These are phyloP conservation scores for Erpetoichthys calabaricus DNA, from an alignment of 2,797 vertebrate species.

Conservation along the genomic window DNA sequence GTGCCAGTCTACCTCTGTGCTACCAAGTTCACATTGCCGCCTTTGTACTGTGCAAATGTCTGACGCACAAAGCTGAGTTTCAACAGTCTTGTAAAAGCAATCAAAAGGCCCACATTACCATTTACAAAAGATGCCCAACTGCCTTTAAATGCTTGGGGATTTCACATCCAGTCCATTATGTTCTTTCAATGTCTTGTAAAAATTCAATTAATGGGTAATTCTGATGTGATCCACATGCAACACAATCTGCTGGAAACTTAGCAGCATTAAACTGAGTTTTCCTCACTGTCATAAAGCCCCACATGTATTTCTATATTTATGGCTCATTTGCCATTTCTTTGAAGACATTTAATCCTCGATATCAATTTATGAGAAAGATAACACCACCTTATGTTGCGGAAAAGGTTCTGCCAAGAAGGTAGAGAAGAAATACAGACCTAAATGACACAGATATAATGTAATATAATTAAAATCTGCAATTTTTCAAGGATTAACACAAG, in stretches of 20 bases:
- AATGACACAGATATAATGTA: too few relatives aligned
- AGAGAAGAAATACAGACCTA: too few relatives aligned
- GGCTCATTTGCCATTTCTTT: too few relatives aligned
- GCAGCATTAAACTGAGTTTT: too few relatives aligned
- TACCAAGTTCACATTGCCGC: slow-evolving; percentile 55
- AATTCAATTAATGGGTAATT: slow-evolving; percentile 95
- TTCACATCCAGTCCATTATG: slow-evolving; percentile 98
- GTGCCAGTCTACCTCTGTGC: slow-evolving; percentile 31
- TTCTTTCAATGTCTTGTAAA: slow-evolving; percentile 87
- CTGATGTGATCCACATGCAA: slow-evolving; percentile 97
- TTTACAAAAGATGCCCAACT: slow-evolving; percentile 72
- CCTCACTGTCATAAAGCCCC: too few relatives aligned
- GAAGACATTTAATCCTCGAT: too few relatives aligned
- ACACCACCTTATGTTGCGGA: too few relatives aligned
- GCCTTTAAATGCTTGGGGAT: slow-evolving; percentile 87
- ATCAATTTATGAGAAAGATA: too few relatives aligned
- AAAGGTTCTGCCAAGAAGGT: too few relatives aligned
- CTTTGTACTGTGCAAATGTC: slow-evolving; percentile 15
- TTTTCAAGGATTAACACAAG: too few relatives aligned
- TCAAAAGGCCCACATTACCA: slow-evolving; percentile 49
- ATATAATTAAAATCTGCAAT: too few relatives aligned
- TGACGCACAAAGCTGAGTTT: slow-evolving; percentile 19
- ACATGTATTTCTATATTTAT: too few relatives aligned
- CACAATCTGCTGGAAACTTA: slow-evolving; percentile 47
- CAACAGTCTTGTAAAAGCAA: slow-evolving; percentile 84